phyloP scores from a whole-genome alignment of 1,140 invertebrate species.

The Callitettix versicolor region DNA sequence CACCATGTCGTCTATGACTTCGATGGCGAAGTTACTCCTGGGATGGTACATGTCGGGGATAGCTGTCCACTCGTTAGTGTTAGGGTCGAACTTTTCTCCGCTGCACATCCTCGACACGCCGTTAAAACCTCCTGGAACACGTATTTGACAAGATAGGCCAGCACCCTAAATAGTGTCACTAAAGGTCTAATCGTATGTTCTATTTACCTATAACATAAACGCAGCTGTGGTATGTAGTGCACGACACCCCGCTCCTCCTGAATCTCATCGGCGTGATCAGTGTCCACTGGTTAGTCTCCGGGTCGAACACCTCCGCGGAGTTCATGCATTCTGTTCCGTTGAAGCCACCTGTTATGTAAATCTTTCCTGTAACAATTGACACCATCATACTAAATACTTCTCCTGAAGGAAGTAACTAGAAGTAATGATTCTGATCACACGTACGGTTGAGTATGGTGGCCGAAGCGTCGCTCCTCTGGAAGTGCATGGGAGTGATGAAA shows the following conservation, averaged over 20 bases:
- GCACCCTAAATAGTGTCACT: too few relatives aligned
- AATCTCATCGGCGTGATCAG: constrained; percentile 54
- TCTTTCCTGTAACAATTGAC: constrained; percentile 52
- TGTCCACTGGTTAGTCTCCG: constrained; percentile 75
- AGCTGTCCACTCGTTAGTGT: constrained; percentile 43
- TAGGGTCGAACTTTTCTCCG: constrained; percentile 47
- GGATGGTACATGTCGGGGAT: constrained; percentile 57
- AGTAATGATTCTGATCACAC: too few relatives aligned
- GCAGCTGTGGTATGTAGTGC: constrained; percentile 40
- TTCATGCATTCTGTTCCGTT: constrained; percentile 81
- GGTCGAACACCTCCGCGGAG: constrained; percentile 77
- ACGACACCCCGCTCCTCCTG: constrained; percentile 44
- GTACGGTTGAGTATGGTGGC: constrained; percentile 44
- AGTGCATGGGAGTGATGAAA: constrained; percentile 49
- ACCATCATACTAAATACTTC: too few relatives aligned
- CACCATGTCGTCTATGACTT: constrained; percentile 57
- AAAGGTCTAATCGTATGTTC: too few relatives aligned
- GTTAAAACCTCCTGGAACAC: constrained; percentile 48
- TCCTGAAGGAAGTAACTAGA: too few relatives aligned
- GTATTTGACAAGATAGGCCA: too few relatives aligned
- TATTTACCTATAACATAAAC: constrained; percentile 41
- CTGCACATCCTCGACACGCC: constrained; percentile 43
- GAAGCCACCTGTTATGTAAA: constrained; percentile 79
- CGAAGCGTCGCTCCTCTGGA: constrained; percentile 56
- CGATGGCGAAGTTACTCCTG: constrained; percentile 56